phyloP scores from a whole-genome alignment of 2,113 vertebrate genomes.

The Ursus arctos region DNA sequence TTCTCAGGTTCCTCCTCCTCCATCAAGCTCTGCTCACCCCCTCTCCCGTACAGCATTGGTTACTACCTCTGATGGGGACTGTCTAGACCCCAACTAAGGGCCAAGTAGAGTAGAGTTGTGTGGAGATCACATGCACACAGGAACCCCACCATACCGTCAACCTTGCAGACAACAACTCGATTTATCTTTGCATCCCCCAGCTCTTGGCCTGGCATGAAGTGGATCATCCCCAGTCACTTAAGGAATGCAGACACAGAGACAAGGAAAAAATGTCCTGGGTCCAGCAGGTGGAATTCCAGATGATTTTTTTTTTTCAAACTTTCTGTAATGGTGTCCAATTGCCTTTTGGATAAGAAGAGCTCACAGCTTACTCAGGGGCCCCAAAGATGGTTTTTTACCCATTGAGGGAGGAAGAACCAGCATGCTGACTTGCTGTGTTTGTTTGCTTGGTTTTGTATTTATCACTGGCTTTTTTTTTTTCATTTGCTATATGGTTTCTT shows the following conservation, averaged over 20 bases:
- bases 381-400: not conserved
- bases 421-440: not conserved
- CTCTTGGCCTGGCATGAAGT: not conserved
- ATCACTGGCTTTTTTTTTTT: constrained; percentile 46
- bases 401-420: not conserved
- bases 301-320: not conserved
- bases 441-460: not conserved
- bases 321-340: constrained; percentile 33
- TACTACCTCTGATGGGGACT: not conserved
- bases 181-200: no score
- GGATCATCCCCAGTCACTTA: not conserved
- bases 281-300: constrained; percentile 50
- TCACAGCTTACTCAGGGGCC: not conserved
- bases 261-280: not conserved
- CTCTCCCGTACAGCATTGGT: not conserved
- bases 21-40: not conserved
- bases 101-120: fast-evolving
- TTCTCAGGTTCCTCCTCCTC: not conserved
- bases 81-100: not conserved
- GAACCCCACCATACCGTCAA: not conserved
- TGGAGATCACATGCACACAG: not conserved
- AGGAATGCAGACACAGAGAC: not conserved
- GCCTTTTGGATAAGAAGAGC: constrained; percentile 4
- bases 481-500: constrained; percentile 44
- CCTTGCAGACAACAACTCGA: not conserved